Conservation (phyloP, 2,113 vertebrate genomes). For the Caretta caretta region DNA sequence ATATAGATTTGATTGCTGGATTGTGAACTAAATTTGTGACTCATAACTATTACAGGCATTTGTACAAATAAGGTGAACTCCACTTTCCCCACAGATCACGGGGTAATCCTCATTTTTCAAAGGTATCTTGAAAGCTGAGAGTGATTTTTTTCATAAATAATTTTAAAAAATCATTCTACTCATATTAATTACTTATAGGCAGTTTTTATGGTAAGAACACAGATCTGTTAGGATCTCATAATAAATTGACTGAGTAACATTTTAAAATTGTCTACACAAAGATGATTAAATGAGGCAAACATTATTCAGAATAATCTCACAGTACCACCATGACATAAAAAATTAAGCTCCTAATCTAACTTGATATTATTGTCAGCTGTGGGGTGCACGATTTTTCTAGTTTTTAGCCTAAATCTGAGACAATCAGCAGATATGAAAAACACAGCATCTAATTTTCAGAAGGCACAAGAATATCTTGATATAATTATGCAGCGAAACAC, state of each 20-base stretch:
- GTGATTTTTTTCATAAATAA: not conserved
- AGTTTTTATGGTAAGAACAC: not conserved
- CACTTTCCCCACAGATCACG: not conserved
- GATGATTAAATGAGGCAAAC: not conserved
- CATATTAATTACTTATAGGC: not conserved
- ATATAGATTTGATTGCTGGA: too few relatives aligned
- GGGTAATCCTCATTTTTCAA: not conserved
- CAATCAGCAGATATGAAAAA: not conserved
- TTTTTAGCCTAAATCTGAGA: not conserved
- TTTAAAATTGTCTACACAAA: not conserved
- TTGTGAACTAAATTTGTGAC: too few relatives aligned
- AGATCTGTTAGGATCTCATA: not conserved
- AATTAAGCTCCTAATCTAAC: not conserved
- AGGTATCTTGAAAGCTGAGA: not conserved
- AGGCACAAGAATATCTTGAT: not conserved
- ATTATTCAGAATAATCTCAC: conserved; percentile 17
- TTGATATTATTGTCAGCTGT: not conserved
- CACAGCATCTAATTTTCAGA: conserved; percentile 1
- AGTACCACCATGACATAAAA: not conserved
- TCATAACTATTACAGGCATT: too few relatives aligned
- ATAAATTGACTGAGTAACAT: not conserved
- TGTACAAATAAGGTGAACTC: too few relatives aligned
- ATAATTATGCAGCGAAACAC: conserved; percentile 1
- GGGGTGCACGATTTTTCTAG: not conserved
- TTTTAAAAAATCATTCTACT: rapidly evolving